These are phyloP conservation scores for Theonella swinhoei DNA, from an alignment of 37 sponge, comb jelly and placozoan species.

Conservation along the genomic window DNA sequence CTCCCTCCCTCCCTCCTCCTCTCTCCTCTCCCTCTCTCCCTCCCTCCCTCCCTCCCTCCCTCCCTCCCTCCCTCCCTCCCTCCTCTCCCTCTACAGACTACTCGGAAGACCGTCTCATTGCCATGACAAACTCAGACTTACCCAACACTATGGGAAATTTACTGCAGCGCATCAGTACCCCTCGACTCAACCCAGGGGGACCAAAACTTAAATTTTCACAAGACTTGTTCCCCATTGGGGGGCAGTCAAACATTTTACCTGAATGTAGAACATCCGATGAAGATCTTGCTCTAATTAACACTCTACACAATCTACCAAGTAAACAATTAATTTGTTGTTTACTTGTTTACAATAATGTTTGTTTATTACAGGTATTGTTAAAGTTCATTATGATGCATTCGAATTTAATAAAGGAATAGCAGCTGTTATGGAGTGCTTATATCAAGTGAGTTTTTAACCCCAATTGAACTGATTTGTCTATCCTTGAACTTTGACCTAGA, in stretches of 20 bases:
- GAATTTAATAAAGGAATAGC: constrained; percentile 71
- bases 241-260: not conserved
- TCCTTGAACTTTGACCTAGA: constrained; percentile 16
- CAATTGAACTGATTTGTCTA: not conserved
- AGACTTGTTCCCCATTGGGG: not conserved
- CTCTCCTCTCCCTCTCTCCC: constrained; percentile 6
- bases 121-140: constrained; percentile 59
- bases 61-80: not conserved
- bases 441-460: constrained; percentile 45
- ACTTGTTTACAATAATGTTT: not conserved
- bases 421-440: constrained; percentile 54
- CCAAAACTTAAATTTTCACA: not conserved
- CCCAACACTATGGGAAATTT: constrained; percentile 83
- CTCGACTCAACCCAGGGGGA: constrained; percentile 42
- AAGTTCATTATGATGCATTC: constrained; percentile 45
- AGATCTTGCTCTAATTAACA: constrained; percentile 33
- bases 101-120: constrained; percentile 49
- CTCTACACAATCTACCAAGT: constrained; percentile 33
- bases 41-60: no score
- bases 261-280: not conserved
- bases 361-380: constrained; percentile 21
- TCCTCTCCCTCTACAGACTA: constrained; percentile 46
- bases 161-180: constrained; percentile 53
- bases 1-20: no score
- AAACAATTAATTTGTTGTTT: not conserved